Evolutionary conservation across 2,888 invertebrate species (phyloP).

Genomic region (Julus scanicus): DNA sequence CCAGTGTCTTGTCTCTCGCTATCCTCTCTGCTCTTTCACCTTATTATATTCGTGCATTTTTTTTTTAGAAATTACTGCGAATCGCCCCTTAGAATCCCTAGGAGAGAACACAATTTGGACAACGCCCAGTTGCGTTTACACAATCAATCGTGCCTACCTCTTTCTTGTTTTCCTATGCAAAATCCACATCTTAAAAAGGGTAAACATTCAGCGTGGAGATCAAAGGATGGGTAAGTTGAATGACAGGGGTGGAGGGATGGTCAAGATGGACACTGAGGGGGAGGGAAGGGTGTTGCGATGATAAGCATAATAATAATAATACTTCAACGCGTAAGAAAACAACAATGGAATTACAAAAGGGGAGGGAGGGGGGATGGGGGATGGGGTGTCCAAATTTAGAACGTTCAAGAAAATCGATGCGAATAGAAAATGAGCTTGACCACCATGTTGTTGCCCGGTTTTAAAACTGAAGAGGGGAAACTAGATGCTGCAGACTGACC

Average conservation of each 20-base stretch:
- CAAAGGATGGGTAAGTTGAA: not conserved
- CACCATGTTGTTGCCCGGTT: slow-evolving; percentile 28
- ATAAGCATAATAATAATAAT: slow-evolving; percentile 34
- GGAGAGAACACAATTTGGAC: slow-evolving; percentile 35
- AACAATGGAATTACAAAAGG: not conserved
- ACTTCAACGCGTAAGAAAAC: slow-evolving; percentile 39
- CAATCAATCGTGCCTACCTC: slow-evolving; percentile 31
- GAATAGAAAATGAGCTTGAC: slow-evolving; percentile 36
- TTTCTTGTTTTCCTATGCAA: slow-evolving; percentile 8
- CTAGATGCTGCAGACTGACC: not conserved
- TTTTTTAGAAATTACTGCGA: not conserved
- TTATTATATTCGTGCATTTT: not conserved
- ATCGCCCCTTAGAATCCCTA: not conserved
- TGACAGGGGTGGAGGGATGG: not conserved
- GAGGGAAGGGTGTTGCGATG: not conserved
- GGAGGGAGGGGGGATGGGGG: not conserved
- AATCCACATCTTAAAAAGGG: slow-evolving; percentile 10
- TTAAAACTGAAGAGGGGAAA: slow-evolving; percentile 11
- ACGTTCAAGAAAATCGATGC: slow-evolving; percentile 28
- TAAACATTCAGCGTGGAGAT: not conserved
- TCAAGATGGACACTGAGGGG: not conserved
- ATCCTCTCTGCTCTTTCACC: slow-evolving; percentile 27
- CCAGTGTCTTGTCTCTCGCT: slow-evolving; percentile 27
- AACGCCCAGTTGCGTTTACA: slow-evolving; percentile 38
- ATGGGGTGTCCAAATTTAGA: not conserved